A percentile compares a stretch with the other conserved stretches of the same genome.
Conservation (phyloP, 1,140 invertebrate species). For the Octopus sinensis region DNA sequence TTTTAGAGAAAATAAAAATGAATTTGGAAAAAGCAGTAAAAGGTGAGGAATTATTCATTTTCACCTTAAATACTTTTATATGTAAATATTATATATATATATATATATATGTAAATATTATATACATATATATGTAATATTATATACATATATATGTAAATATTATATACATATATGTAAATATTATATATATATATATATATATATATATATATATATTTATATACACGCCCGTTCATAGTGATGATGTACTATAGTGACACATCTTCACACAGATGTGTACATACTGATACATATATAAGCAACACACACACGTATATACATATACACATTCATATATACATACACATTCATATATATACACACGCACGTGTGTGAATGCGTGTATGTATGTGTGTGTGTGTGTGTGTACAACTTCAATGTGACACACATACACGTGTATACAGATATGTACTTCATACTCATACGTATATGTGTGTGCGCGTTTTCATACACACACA, state of each 20-base stretch:
- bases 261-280: neutral
- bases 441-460: neutral
- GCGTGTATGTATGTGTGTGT: neutral
- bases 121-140: too few species aligned
- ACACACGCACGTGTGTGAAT: neutral
- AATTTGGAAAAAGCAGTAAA: too few species aligned
- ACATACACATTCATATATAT: neutral
- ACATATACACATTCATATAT: conserved; percentile 7
- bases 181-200: too few species aligned
- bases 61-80: too few species aligned
- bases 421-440: neutral
- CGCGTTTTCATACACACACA: neutral
- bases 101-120: too few species aligned
- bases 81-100: too few species aligned
- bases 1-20: too few species aligned
- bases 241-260: neutral
- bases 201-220: neutral
- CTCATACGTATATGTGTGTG: neutral
- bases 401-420: neutral
- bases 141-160: too few species aligned
- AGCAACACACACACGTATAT: neutral
- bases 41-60: too few species aligned
- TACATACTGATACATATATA: neutral
- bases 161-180: too few species aligned
- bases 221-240: neutral